Evolutionary conservation across 2,888 invertebrate species (phyloP).

Genomic region (Stenurella melanura): DNA sequence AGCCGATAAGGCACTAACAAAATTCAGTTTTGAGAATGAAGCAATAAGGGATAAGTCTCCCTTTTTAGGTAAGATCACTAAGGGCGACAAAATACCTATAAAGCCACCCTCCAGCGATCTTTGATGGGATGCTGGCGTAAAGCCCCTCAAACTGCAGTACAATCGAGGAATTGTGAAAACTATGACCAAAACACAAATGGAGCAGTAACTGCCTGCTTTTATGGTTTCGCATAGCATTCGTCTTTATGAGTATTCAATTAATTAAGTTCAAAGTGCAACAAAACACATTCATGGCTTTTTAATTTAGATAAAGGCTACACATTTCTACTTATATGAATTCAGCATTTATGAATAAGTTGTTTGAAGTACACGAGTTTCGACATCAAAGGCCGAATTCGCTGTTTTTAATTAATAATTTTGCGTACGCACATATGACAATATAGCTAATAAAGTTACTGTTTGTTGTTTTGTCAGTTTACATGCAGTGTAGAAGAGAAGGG

Average conservation of each 20-base stretch:
- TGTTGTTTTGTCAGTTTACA: too few relatives aligned
- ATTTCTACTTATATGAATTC: neutral
- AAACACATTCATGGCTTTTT: neutral
- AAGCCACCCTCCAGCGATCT: slow-evolving; percentile 64
- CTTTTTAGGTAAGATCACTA: slow-evolving; percentile 62
- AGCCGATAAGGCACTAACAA: slow-evolving; percentile 57
- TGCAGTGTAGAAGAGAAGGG: too few relatives aligned
- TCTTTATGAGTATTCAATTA: slow-evolving; percentile 28
- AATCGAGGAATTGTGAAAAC: slow-evolving; percentile 45
- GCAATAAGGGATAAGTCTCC: slow-evolving; percentile 62
- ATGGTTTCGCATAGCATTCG: slow-evolving; percentile 11
- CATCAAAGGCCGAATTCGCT: neutral
- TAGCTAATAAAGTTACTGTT: neutral
- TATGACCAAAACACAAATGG: slow-evolving; percentile 39
- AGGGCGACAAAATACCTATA: slow-evolving; percentile 66
- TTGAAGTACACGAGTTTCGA: neutral
- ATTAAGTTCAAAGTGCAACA: slow-evolving; percentile 16
- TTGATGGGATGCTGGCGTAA: slow-evolving; percentile 57
- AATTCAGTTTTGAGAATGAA: slow-evolving; percentile 61
- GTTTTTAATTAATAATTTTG: neutral
- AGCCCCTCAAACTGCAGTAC: slow-evolving; percentile 43
- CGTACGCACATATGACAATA: neutral
- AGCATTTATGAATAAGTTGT: neutral
- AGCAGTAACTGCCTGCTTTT: slow-evolving; percentile 30
- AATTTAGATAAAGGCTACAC: neutral